Conservation (phyloP, 2,113 vertebrate genomes). For the Forbesichthys papilliferus region DNA sequence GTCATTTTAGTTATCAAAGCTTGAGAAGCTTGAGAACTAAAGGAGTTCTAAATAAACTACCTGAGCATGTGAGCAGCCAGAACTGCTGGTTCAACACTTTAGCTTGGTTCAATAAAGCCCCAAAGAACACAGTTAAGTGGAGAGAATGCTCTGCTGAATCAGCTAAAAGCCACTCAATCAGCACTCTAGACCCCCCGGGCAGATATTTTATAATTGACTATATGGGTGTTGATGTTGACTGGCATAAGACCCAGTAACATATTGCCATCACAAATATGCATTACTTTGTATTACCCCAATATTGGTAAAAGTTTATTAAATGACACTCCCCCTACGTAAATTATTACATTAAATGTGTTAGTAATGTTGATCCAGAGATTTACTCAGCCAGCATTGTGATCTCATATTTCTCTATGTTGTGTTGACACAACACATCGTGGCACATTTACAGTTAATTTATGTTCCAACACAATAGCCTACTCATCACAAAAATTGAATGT, state of each 20-base stretch:
- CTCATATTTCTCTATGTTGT: too few relatives aligned
- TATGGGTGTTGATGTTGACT: background rate
- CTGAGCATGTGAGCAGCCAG: background rate
- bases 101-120: slow-evolving; percentile 27
- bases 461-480: too few relatives aligned
- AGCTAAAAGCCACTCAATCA: slow-evolving; percentile 43
- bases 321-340: too few relatives aligned
- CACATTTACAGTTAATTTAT: too few relatives aligned
- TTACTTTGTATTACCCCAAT: too few relatives aligned
- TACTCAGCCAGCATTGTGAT: too few relatives aligned
- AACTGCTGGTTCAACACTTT: slow-evolving; percentile 45
- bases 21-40: background rate
- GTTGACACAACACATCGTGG: too few relatives aligned
- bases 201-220: background rate
- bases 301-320: too few relatives aligned
- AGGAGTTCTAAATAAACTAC: slow-evolving; percentile 1
- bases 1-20: background rate
- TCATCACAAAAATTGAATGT: too few relatives aligned
- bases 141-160: slow-evolving; percentile 37
- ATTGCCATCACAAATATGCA: background rate
- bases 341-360: too few relatives aligned
- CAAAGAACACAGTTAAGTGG: slow-evolving; percentile 9
- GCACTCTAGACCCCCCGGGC: background rate
- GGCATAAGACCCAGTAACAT: background rate
- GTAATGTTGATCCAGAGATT: too few relatives aligned